Evolutionary conservation across 2,113 vertebrate species (phyloP).

Genomic region (Gasterosteus aculeatus): DNA sequence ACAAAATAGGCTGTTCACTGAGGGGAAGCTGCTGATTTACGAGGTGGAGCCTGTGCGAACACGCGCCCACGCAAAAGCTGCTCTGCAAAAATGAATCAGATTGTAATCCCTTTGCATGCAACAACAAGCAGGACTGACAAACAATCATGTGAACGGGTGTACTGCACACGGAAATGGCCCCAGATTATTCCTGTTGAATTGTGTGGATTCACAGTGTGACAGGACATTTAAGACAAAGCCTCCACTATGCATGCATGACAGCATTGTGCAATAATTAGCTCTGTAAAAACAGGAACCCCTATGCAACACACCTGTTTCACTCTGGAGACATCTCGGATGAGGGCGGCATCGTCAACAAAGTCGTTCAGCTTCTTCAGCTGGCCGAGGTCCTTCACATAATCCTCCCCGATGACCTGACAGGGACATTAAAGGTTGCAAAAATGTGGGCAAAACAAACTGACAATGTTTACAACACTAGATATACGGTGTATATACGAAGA

Average conservation of each 20-base stretch:
- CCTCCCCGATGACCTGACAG: constrained; percentile 91
- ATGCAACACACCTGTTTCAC: constrained; percentile 89
- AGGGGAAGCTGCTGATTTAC: constrained; percentile 4
- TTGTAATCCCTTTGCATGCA: neutral
- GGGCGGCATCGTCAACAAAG: constrained; percentile 82
- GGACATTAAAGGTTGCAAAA: neutral
- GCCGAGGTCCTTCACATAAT: constrained; percentile 91
- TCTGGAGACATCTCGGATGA: constrained; percentile 90
- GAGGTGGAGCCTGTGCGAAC: neutral
- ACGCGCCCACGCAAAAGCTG: neutral
- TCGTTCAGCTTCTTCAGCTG: constrained; percentile 86
- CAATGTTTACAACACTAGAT: neutral
- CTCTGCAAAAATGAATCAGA: neutral
- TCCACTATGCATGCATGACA: neutral
- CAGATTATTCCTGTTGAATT: neutral
- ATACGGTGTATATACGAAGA: neutral
- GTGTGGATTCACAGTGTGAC: constrained; percentile 1
- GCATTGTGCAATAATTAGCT: neutral
- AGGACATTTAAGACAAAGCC: neutral
- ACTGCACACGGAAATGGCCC: neutral
- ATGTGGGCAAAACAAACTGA: neutral
- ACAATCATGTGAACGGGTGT: neutral
- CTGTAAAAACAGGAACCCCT: neutral
- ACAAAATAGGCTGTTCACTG: neutral
- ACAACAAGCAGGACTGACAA: neutral